Evolutionary conservation across 2,888 invertebrate species (phyloP).

Genomic region (Crioceris asparagi): DNA sequence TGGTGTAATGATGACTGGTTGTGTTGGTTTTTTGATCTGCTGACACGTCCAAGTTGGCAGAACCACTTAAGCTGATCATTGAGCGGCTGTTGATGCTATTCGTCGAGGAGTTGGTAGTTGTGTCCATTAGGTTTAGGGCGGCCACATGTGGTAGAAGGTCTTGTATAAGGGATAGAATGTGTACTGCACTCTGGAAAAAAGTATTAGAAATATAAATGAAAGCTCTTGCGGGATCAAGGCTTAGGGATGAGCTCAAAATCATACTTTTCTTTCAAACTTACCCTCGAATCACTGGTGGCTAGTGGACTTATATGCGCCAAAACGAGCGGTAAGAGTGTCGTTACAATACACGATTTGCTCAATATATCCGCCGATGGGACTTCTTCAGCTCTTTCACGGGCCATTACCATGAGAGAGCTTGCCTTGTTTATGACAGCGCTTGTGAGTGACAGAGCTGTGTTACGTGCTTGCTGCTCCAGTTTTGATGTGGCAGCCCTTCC

Average conservation of each 20-base stretch:
- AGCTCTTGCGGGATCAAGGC: no score
- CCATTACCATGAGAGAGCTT: slow-evolving; percentile 64
- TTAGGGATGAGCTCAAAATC: not conserved
- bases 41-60: slow-evolving; percentile 25
- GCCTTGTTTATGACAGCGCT: slow-evolving; percentile 67
- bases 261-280: slow-evolving; percentile 30
- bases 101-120: slow-evolving; percentile 13
- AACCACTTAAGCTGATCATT: slow-evolving; percentile 22
- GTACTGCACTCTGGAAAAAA: slow-evolving; percentile 63
- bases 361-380: slow-evolving; percentile 44
- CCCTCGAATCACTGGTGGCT: slow-evolving; percentile 72
- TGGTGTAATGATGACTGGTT: slow-evolving; percentile 78
- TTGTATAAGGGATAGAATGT: slow-evolving; percentile 75
- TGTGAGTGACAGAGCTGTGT: slow-evolving; percentile 64
- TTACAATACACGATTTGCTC: slow-evolving; percentile 51
- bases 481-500: slow-evolving; percentile 32
- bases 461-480: slow-evolving; percentile 47
- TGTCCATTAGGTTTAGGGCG: slow-evolving; percentile 61
- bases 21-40: slow-evolving; percentile 39
- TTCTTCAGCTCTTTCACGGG: slow-evolving; percentile 60
- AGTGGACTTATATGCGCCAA: slow-evolving; percentile 78
- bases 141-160: slow-evolving; percentile 82
- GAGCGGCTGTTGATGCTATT: no score
- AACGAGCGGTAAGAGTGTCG: slow-evolving; percentile 70
- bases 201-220: no score